Base-by-base conservation (phyloP, 2,113 vertebrate species). In the Rostratula benghalensis region DNA sequence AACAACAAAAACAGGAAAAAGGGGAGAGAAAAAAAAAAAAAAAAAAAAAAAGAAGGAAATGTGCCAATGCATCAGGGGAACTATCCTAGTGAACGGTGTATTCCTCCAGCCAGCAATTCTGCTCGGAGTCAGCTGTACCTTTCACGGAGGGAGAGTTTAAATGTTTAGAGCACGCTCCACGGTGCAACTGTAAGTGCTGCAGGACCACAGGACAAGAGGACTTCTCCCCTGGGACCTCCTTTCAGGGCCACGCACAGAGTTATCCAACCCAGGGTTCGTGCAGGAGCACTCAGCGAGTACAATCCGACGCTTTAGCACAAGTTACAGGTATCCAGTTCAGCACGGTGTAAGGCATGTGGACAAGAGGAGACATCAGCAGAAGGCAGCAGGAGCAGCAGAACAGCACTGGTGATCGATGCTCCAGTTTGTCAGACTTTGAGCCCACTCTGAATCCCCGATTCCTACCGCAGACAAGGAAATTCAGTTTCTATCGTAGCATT, bases 261-360 rank as follows among this genome's bases (percentile, higher is more conserved):
- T 53, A n/a, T 25, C 75, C 64, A 27, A 25, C 27, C 35, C 3
- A 5, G 41, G 83, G 91, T 59, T 45, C 11, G 48, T 27, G 57
- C 90, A 25, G 77, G 51, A 20, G 23, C 65, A 1, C 76, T 74
- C 86, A 21, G 80, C 2, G 31, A 82, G 80, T 31, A 5, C 67
- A 64, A 73, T 9, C 70, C 28, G 37, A 77, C 3, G 81, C 89
- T 91, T 39, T 31, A 17, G 89, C 93, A 65, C 97, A 51, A 45
- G 51, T 13, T 70, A 80, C 45, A 10, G 53, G 88, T 5, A 63
- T 89, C 94, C 95, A 59, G 96, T 12, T 95, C 70, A 71, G 96
- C 80, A 25, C 3, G 13, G 95, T 61, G 20, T 96, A 97, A 97
- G 97, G 97, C 98, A 96, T 83, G 94, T 75, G 95, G 95, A 94